Evolutionary conservation across 2,113 vertebrate species (phyloP), one percentile per base, ranked within the genome.

Genomic region (Caranx ignobilis): DNA sequence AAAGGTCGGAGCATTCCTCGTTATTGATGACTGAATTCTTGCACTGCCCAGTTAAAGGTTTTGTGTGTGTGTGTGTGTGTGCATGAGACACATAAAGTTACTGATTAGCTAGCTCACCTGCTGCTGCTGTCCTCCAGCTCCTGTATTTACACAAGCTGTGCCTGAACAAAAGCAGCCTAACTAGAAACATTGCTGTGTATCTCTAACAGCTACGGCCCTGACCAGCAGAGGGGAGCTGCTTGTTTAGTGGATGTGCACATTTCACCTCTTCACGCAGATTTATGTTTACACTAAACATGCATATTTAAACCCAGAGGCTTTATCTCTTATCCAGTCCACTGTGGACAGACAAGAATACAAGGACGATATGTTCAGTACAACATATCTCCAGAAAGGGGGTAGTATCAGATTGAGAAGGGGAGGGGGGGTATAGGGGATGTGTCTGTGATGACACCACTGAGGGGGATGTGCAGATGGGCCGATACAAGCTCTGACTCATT

Each of bases 401-500:
- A 67, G 88, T 78, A 85, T 91, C 85, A 92, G 88, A 89, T 88
- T 85, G 71, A 84, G 65, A 77, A 55, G 26, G 52, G 43, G 62
- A 4, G 43, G 35, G 82, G 54, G 69, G 75, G 47, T 62, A 71
- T 77, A 4, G 48, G 71, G 79, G 72, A 86, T 67, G 89, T 88
- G 89, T 91, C 76, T 76, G 78, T 41, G 87, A 90, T 87, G 74
- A 84, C 86, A 83, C 75, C 81, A 85, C 78, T 76, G 81, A 89
- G 90, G 87, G 88, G 89, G 82, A 83, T 76, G 90, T 85, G 81
- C 90, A 94, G 92, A 93, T 91, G 87, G 91, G 87, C 77, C 21
- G 87, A 90, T 83, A 85, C 79, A 67, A 89, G 78, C 79, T 91
- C 85, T 94, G 93, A 95, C 87, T 94, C 91, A 95, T 76, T 65